These are phyloP conservation scores for Oreochromis grahami DNA, from an alignment of 2,797 vertebrate species.

Conservation along the genomic window DNA sequence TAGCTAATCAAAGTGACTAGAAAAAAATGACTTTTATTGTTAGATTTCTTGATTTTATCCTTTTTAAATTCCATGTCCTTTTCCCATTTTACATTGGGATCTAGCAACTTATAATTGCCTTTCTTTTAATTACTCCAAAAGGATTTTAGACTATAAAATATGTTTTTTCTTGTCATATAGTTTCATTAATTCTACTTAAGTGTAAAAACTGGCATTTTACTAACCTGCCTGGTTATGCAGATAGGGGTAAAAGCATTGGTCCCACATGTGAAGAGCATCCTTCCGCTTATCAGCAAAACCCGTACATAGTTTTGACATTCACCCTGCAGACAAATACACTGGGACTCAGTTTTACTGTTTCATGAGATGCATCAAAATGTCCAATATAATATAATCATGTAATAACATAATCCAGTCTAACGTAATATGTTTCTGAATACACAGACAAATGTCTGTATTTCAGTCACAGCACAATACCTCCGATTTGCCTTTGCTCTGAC, in stretches of 20 bases:
- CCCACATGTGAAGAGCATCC: slow-evolving; percentile 88
- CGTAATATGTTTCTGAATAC: not conserved
- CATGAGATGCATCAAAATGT: not conserved
- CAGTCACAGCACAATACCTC: slow-evolving; percentile 71
- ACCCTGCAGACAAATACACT: slow-evolving; percentile 71
- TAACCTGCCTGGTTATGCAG: slow-evolving; percentile 88
- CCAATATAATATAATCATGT: not conserved
- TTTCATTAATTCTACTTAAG: not conserved
- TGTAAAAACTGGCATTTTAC: not conserved
- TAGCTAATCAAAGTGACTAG: not conserved
- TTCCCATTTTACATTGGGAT: not conserved
- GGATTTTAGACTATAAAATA: not conserved
- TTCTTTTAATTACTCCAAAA: not conserved
- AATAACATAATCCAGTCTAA: not conserved
- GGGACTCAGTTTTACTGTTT: not conserved
- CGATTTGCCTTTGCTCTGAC: slow-evolving; percentile 95
- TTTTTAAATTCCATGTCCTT: not conserved
- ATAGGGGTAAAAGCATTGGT: slow-evolving; percentile 92
- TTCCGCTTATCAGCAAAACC: slow-evolving; percentile 85
- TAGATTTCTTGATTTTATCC: not conserved
- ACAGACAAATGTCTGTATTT: not conserved
- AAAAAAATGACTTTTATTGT: not conserved
- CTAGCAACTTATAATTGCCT: not conserved
- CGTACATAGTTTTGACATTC: slow-evolving; percentile 97
- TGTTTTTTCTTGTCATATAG: not conserved